Evolutionary conservation across 2,888 invertebrate genomes (phyloP).

Genomic region (Diplolepis rosae): DNA sequence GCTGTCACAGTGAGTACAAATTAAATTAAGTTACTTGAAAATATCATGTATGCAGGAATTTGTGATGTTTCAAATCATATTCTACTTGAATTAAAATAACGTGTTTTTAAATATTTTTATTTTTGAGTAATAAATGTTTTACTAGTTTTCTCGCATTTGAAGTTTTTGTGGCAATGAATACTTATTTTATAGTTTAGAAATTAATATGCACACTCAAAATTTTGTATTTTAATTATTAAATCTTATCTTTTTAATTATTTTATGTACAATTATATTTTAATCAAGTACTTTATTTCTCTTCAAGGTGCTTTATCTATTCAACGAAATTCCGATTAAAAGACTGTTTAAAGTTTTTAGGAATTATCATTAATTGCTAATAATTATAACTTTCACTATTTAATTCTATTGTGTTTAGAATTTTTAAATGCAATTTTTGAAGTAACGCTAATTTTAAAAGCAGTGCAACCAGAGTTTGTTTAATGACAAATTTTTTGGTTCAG

Average conservation of each 20-base stretch:
- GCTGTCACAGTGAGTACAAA: conserved; percentile 69
- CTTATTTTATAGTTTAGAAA: background rate
- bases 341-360: background rate
- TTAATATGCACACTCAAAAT: background rate
- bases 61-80: conserved; percentile 4
- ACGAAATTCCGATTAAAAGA: background rate
- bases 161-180: background rate
- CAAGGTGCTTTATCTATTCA: background rate
- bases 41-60: conserved; percentile 46
- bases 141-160: background rate
- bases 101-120: background rate
- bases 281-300: background rate
- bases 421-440: background rate
- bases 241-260: background rate
- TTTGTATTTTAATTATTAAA: background rate
- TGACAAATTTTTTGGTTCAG: too few relatives aligned
- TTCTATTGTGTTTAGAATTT: background rate
- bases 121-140: background rate
- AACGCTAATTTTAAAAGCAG: background rate
- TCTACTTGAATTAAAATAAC: background rate
- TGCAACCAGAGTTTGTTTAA: background rate
- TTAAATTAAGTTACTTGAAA: conserved; percentile 62
- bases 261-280: conserved; percentile 11
- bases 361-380: background rate
- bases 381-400: background rate